Base-by-base conservation (phyloP, 2,113 vertebrate genomes). In the Casuarius casuarius region DNA sequence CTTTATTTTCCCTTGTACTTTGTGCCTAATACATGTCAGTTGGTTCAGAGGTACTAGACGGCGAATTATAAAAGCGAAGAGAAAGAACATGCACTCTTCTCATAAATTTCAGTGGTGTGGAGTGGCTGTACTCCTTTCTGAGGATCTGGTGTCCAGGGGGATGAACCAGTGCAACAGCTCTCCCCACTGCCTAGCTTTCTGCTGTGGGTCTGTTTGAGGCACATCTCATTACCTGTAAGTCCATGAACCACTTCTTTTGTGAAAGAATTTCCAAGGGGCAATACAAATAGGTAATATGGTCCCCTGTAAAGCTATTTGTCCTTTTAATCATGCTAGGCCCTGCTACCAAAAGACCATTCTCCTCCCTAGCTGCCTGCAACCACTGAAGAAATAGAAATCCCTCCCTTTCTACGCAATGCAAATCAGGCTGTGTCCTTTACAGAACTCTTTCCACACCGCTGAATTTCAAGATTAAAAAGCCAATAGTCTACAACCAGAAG, bases 171-270 rank as follows among this genome's bases (percentile, higher is more conserved):
- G 59, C n/a, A 61, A 12, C 23, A 56, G 22, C 65, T 78, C 33
- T 54, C 11, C 23, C 7, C 4, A 28, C 7, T 31, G 28, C 19
- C 33, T 67, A 4, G 2, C 6, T 15, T 92, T 5, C 44, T 44
- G 21, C 28, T 73, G 44, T 46, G 56, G 28, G 42, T 46, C 66
- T 29, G 66, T 68, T 67, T 44, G 65, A 7, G 18, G 40, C 40
- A 42, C 23, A 6, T 22, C 38, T 17, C 17, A 10, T 40, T 25
- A 35, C 0, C 0, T 12, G 3, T 31, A 44, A 38, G 21, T 84
- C 40, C 26, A 20, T 1, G 0, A 48, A 48, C 46, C 18, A 48
- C 46, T 48, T 14, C n/a, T 35, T 15, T 33, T 28, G 4, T 25
- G 22, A 44, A 48, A 29, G 28, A 25, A 62, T 87, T 90, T 89